Conservation (phyloP, 2,113 vertebrate species). For the Lathamus discolor region DNA sequence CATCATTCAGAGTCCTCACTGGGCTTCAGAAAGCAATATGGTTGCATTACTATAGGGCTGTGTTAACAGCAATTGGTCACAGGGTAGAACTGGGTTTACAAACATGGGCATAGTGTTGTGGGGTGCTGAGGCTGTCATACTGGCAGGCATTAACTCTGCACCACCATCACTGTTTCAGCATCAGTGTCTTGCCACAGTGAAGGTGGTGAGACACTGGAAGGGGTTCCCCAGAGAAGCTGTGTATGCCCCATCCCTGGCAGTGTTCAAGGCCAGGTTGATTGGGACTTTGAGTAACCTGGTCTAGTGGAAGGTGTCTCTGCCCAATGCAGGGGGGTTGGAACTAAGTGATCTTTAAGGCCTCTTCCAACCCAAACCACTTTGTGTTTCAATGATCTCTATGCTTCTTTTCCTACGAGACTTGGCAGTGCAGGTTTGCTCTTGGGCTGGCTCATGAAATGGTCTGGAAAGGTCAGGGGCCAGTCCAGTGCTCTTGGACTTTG, state of each 20-base stretch:
- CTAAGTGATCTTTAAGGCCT: neutral
- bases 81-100: neutral
- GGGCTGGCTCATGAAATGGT: neutral
- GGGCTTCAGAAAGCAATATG: neutral
- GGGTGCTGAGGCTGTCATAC: fast-evolving
- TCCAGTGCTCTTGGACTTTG: neutral
- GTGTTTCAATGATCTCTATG: neutral
- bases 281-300: neutral
- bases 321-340: neutral
- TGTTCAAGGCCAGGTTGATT: neutral
- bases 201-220: neutral
- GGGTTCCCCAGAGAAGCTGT: neutral
- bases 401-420: fast-evolving
- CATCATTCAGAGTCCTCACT: neutral
- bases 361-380: neutral
- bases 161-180: neutral
- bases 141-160: neutral
- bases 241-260: neutral
- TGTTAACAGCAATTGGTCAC: neutral
- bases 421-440: neutral
- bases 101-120: neutral
- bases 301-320: neutral
- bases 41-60: neutral
- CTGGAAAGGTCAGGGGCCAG: neutral
- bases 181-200: neutral